phyloP scores from a whole-genome alignment of 2,113 vertebrate species.

The Strix uralensis region DNA sequence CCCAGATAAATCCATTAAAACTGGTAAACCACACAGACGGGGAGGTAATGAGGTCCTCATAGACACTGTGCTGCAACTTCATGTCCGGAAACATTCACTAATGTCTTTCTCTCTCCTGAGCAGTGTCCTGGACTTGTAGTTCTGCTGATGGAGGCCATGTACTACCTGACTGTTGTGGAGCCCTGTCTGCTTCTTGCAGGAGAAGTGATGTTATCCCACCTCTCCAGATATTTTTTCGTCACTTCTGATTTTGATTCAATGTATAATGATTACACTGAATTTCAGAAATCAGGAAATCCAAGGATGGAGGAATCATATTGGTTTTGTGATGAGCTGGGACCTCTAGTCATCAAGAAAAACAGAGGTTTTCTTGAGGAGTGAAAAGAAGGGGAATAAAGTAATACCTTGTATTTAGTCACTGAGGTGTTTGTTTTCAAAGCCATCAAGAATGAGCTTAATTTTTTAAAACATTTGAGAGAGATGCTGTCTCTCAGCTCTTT shows the following conservation, averaged over 20 bases:
- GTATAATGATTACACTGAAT: not conserved
- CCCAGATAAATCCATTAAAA: not conserved
- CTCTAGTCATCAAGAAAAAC: not conserved
- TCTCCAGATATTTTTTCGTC: not conserved
- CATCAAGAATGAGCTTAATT: not conserved
- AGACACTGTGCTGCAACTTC: not conserved
- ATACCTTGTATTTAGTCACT: not conserved
- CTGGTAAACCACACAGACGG: not conserved
- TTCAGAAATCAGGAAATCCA: not conserved
- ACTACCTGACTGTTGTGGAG: not conserved
- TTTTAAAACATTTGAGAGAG: not conserved
- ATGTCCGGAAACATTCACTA: not conserved
- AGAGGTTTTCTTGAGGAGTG: not conserved
- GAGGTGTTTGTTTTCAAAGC: not conserved
- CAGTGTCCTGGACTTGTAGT: not conserved
- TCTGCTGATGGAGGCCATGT: not conserved
- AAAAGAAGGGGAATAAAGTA: not conserved
- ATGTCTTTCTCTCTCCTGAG: accelerated
- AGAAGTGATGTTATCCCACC: not conserved
- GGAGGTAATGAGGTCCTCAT: not conserved
- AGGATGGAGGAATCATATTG: not conserved
- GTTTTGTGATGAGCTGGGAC: accelerated
- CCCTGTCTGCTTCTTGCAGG: not conserved
- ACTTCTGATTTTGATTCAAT: not conserved
- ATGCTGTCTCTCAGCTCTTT: not conserved